Conservation (phyloP, 2,113 vertebrate genomes). For the Pyrgilauda ruficollis region DNA sequence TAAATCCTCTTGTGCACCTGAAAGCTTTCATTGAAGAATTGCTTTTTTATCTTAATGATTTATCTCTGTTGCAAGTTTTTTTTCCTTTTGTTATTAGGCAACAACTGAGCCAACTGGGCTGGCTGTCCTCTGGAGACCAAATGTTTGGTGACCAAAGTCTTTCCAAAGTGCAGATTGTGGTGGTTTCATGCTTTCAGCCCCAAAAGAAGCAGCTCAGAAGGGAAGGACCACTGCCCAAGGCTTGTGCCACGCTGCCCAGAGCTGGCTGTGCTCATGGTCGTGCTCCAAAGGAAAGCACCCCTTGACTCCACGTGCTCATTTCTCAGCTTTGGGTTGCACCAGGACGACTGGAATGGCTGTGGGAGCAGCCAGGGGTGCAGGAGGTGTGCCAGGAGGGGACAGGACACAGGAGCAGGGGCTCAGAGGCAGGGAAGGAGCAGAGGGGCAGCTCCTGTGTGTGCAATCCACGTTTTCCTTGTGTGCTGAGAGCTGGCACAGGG, state of each 20-base stretch:
- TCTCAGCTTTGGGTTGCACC: not conserved
- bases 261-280: not conserved
- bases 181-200: not conserved
- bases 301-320: accelerated
- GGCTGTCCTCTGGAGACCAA: not conserved
- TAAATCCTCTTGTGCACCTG: not conserved
- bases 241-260: not conserved
- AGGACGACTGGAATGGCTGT: not conserved
- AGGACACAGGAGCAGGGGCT: not conserved
- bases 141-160: not conserved
- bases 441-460: not conserved
- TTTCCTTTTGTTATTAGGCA: not conserved
- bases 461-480: accelerated
- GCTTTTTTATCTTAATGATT: not conserved
- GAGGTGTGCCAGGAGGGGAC: not conserved
- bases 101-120: not conserved
- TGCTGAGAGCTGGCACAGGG: not conserved
- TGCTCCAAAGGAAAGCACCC: not conserved
- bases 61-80: not conserved
- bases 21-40: not conserved
- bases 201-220: not conserved
- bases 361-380: not conserved
- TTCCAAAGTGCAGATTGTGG: not conserved
- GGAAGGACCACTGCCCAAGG: not conserved
- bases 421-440: not conserved